Conservation (phyloP, 2,113 vertebrate species). For the Pterocles orientalis region DNA sequence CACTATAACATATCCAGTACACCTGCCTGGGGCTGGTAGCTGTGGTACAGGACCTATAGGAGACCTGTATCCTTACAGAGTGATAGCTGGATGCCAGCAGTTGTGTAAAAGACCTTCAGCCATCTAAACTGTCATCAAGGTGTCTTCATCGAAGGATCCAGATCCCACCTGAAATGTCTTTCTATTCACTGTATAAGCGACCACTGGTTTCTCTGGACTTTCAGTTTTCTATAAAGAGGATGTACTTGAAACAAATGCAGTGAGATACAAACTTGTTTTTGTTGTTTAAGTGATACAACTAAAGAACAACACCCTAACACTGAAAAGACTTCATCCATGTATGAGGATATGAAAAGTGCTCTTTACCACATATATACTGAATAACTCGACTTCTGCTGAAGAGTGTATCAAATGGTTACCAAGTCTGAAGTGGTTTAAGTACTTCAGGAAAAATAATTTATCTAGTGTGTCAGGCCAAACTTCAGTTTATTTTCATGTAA, state of each 20-base stretch:
- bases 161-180: background rate
- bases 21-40: background rate
- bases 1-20: background rate
- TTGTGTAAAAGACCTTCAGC: background rate
- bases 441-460: background rate
- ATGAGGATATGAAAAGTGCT: background rate
- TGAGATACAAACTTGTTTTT: background rate
- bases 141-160: background rate
- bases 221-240: background rate
- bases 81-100: background rate
- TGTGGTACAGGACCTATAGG: background rate
- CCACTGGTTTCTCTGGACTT: background rate
- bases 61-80: background rate
- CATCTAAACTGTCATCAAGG: background rate
- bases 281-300: background rate
- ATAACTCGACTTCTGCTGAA: background rate
- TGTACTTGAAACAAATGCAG: background rate
- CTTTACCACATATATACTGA: background rate
- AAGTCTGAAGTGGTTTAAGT: background rate
- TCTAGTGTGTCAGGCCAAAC: background rate
- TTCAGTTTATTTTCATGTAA: background rate
- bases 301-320: background rate
- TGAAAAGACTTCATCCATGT: background rate
- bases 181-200: background rate
- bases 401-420: background rate